Evolutionary conservation across 2,888 invertebrate species (phyloP), one percentile per base, ranked within the genome.

Genomic region (Steinernema carpocapsae): DNA sequence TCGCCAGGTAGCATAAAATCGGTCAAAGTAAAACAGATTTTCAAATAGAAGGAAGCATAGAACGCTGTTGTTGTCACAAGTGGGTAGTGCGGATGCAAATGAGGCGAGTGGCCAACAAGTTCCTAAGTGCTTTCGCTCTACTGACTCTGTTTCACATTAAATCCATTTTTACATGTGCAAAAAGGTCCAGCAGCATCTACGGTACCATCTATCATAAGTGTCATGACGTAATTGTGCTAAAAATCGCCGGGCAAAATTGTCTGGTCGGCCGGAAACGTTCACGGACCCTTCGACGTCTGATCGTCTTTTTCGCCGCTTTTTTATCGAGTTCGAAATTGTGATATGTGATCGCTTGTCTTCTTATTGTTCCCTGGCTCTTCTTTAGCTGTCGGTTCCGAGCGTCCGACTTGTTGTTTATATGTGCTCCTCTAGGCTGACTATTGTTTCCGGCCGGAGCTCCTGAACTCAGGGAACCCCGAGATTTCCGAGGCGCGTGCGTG

Each of bases 311-410:
- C 37, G 37, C 37, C 37, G 10, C 4, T 64, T 64, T 6, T 64
- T 64, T 29, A 64, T 29, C 64, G 32, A 64, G 17, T 32, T 64
- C 32, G 17, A 64, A 64, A 14, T 64, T 32, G 32, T 64, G 64
- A 64, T 64, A 64, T 64, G 64, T 64, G 64, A 64, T 64, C 64
- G 26, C 64, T 64, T 32, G 64, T 17, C 29, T 64, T 64, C 64
- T 32, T 37, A 64, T 64, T 64, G 64, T 64, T 64, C 32, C 64
- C 64, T 37, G 37, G 64, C 64, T n/a, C 26, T 29, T 64, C 64
- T 64, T 64, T 64, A 29, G 64, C 19, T 26, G 64, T 64, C 56
- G 24, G 56, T 26, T 24, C 22, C 56, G n/a, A n/a, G n/a, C n/a
- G 26, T 56, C 14, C 14, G 56, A 17, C 29, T 64, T 29, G 64